Evolutionary conservation across 2,797 vertebrate species (phyloP).

Genomic region (Myotis pilosus): DNA sequence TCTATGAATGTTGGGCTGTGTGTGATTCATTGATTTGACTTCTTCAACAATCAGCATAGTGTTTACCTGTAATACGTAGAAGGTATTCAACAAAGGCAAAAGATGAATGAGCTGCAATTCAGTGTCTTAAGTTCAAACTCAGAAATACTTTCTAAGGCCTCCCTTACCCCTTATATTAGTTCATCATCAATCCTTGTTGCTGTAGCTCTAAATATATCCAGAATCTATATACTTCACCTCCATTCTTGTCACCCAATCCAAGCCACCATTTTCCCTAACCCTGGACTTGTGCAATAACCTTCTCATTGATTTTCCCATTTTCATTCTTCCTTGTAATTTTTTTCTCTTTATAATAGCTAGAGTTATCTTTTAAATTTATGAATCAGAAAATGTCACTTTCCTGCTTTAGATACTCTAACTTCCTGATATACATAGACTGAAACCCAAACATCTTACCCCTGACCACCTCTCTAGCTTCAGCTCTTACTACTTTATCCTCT

Average conservation of each 20-base stretch:
- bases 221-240: background rate
- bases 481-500: background rate
- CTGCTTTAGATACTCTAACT: background rate
- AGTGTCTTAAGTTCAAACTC: background rate
- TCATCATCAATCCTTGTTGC: background rate
- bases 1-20: background rate
- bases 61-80: background rate
- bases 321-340: background rate
- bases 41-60: background rate
- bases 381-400: background rate
- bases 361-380: background rate
- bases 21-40: background rate
- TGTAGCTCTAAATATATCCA: background rate
- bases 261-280: background rate
- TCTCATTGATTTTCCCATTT: slow-evolving; percentile 15
- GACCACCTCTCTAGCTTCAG: background rate
- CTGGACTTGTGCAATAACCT: background rate
- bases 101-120: background rate
- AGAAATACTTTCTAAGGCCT: background rate
- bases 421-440: slow-evolving; percentile 18
- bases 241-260: background rate
- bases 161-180: background rate
- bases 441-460: background rate
- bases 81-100: background rate
- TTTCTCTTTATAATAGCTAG: background rate